Conservation (phyloP, 2,797 vertebrate species). For the Scolopax rusticola region DNA sequence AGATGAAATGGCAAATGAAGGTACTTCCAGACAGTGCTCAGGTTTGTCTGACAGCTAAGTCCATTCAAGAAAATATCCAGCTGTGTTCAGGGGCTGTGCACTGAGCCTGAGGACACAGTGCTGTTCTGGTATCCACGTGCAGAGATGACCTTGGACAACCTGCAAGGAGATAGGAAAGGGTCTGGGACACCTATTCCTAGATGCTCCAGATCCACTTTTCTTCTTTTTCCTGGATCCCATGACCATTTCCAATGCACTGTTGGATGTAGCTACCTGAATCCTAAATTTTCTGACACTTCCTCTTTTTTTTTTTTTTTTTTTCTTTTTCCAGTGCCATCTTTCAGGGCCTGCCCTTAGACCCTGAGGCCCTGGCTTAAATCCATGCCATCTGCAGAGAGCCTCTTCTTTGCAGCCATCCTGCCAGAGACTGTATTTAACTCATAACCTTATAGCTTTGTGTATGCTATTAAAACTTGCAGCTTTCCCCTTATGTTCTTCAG, state of each 20-base stretch:
- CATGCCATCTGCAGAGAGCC: neutral
- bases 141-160: neutral
- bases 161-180: accelerated
- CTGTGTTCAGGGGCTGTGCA: accelerated
- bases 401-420: neutral
- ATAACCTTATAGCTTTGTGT: neutral
- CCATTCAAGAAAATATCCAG: neutral
- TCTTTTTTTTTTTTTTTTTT: neutral
- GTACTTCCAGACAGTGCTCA: neutral
- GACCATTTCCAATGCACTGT: neutral
- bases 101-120: accelerated
- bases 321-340: neutral
- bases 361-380: neutral
- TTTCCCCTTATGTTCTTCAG: neutral
- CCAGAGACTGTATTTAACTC: neutral
- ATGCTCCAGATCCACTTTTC: neutral
- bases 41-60: neutral
- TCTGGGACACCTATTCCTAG: neutral
- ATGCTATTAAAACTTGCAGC: neutral
- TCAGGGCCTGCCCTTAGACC: neutral
- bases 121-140: accelerated
- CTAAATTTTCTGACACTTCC: neutral
- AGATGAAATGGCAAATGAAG: neutral
- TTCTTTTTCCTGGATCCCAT: neutral
- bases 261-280: neutral